Base-by-base conservation (phyloP, 2,888 invertebrate species). In the Synergus laeviventris region DNA sequence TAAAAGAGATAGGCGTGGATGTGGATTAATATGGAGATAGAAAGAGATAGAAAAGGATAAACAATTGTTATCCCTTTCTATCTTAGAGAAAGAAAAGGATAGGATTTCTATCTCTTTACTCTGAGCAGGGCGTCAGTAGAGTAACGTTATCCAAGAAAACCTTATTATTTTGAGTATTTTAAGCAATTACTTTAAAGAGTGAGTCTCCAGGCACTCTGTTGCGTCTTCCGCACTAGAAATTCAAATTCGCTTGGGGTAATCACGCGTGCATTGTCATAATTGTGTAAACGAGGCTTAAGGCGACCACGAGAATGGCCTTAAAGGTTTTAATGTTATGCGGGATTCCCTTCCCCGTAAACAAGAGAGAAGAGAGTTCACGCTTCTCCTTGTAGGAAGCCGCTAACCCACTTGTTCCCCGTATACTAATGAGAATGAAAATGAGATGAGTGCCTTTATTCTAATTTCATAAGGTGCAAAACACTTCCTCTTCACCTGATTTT, bases 361-460 rank as follows among this genome's bases (percentile, higher is more conserved):
- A 79, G 76, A 74, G 74, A 66, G 76, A 70, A 59, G 74, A 75
- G 76, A 54, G 74, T 59, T 64, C 54, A 75, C 62, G 64, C 79
- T 74, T 77, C 80, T 79, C 80, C 83, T 85, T 82, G 86, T 86
- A 86, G 85, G 84, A 86, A 87, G 86, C 86, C 84, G 85, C 85
- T 88, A 87, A 86, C 87, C 87, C 88, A 89, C 89, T 89, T 89
- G 89, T 89, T 89, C 86, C 85, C 84, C 85, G 88, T 89, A 88
- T 90, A 89, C 88, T 89, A 89, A 89, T 90, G 89, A 89, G 88
- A 84, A 88, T 89, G 89, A 90, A 89, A 90, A 90, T 89, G 87
- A 90, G 88, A 89, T 86, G 88, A 87, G 85, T 87, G 86, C 87
- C 86, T 88, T 89, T 88, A 88, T 88, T 90, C 88, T 87, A 89